Percentiles rank a stretch among this genome's conserved stretches.
phyloP scores from a whole-genome alignment of 2,888 invertebrate genomes.

The Orthosia gracilis region DNA sequence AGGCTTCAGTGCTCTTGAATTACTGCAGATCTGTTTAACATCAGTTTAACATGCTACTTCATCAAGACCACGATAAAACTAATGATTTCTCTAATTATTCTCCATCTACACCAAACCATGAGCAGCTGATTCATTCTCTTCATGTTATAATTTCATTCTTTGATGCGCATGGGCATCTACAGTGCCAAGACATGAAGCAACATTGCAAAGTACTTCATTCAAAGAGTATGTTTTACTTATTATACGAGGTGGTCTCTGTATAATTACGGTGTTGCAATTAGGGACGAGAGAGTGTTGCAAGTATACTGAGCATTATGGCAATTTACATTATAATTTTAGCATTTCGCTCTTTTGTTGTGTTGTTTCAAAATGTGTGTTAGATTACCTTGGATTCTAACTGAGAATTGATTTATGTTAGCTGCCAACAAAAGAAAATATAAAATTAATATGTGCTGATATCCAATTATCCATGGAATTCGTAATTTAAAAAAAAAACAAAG shows the following conservation, averaged over 20 bases:
- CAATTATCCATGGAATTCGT: slow-evolving; percentile 17
- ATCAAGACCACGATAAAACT: slow-evolving; percentile 13
- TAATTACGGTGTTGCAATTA: slow-evolving; percentile 66
- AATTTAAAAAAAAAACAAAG: slow-evolving; percentile 26
- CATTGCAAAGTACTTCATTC: slow-evolving; percentile 46
- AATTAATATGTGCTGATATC: background rate
- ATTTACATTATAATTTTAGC: slow-evolving; percentile 53
- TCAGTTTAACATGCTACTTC: slow-evolving; percentile 11
- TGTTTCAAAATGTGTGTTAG: slow-evolving; percentile 34
- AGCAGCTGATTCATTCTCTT: slow-evolving; percentile 33
- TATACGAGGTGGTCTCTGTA: slow-evolving; percentile 53
- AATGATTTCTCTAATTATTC: slow-evolving; percentile 23
- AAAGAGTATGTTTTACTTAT: slow-evolving; percentile 44
- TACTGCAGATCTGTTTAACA: slow-evolving; percentile 11
- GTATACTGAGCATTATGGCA: slow-evolving; percentile 52
- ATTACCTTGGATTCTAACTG: slow-evolving; percentile 11
- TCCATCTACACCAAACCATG: slow-evolving; percentile 6
- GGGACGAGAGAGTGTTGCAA: slow-evolving; percentile 64
- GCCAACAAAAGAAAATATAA: background rate
- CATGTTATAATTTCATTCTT: slow-evolving; percentile 40
- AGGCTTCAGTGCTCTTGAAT: slow-evolving; percentile 16
- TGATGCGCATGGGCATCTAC: slow-evolving; percentile 18
- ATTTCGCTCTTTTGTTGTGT: slow-evolving; percentile 41
- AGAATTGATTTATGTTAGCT: background rate
- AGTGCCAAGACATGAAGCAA: slow-evolving; percentile 35